Percentiles rank a stretch among this genome's conserved stretches.
Conservation (phyloP, 2,113 vertebrate species). For the Heterocephalus glaber region DNA sequence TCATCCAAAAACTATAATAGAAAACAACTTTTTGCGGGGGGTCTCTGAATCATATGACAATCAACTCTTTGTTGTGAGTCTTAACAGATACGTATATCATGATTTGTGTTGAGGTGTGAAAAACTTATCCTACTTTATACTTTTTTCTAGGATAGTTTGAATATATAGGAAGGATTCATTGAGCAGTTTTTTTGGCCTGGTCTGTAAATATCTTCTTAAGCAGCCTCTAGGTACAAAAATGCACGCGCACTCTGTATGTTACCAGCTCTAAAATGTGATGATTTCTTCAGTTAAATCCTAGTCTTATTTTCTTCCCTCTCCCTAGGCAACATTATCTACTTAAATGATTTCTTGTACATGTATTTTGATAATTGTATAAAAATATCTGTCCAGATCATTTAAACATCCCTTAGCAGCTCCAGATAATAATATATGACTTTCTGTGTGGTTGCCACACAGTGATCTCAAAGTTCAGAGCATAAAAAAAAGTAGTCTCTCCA, state of each 20-base stretch:
- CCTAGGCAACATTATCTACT: background rate
- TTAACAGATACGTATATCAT: background rate
- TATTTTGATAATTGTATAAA: background rate
- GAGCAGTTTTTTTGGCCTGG: background rate
- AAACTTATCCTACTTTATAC: background rate
- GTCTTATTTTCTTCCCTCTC: background rate
- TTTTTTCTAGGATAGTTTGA: background rate
- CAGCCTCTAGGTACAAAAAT: background rate
- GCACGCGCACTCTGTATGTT: background rate
- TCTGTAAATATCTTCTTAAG: background rate
- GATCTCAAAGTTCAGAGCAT: background rate
- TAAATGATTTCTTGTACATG: background rate
- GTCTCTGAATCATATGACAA: background rate
- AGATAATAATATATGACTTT: background rate
- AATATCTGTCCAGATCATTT: background rate
- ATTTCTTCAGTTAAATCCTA: background rate
- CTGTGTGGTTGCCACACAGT: background rate
- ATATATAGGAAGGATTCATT: background rate
- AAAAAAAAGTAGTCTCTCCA: background rate
- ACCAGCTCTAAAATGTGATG: background rate
- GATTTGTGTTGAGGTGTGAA: background rate
- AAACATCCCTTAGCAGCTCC: background rate
- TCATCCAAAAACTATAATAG: background rate
- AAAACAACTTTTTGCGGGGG: background rate
- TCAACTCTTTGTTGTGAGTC: background rate